Base-by-base conservation (phyloP, 2,113 vertebrate genomes). In the Propithecus coquereli region DNA sequence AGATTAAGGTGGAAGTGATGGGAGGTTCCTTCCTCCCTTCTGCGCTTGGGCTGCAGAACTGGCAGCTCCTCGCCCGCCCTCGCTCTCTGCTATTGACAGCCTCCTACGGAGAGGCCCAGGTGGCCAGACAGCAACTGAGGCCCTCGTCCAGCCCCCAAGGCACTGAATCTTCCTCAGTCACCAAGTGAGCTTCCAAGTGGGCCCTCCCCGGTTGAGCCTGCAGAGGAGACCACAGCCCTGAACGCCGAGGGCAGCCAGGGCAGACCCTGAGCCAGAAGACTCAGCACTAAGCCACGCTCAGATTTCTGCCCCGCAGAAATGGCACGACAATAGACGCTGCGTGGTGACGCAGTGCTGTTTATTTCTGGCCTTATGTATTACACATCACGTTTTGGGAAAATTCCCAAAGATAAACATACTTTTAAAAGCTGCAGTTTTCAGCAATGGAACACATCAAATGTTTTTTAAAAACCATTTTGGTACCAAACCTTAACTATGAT, bases 231-330 rank as follows among this genome's bases (percentile, higher is more conserved):
- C 23, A 25, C 11, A 65, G n/a, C 59, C n/a, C 30, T 5, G 12
- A 30, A 13, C 16, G n/a, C 18, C 2, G 18, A 6, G 11, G 45
- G 73, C 30, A 18, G 40, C 32, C 47, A 17, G 0, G 1, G 22
- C 20, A 50, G 52, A 23, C 11, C 25, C 34, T 32, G 63, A 11
- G 73, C 52, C 27, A 1, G 10, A n/a, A 11, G 65, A 23, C 37
- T 16, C 43, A 0, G 50, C 8, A 0, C 50, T 0, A 0, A 16
- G 52, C 25, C 22, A 0, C 0, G 2, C 37, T 3, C 3, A 0
- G 68, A 6, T 40, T 2, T 61, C 68, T n/a, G 23, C 20, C 80
- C 23, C 22, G 11, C 5, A 8, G 70, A n/a, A 17, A n/a, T 30
- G 7, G 7, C 3, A 30, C n/a, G 71, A 17, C 6, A 9, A 3